Evolutionary conservation across 2,888 invertebrate genomes (phyloP).

Genomic region (Nasonovia ribisnigri): DNA sequence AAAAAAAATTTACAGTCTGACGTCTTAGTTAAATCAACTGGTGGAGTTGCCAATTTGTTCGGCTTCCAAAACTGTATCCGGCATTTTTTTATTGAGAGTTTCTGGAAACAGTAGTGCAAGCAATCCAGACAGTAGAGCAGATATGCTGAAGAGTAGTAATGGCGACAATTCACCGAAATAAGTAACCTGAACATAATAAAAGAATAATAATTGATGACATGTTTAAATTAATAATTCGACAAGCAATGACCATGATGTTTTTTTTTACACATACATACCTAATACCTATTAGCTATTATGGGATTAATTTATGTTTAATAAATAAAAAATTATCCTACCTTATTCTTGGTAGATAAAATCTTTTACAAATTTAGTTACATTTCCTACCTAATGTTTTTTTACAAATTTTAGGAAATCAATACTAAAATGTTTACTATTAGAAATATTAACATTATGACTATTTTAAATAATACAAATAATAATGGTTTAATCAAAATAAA

Average conservation of each 20-base stretch:
- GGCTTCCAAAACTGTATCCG: constrained; percentile 80
- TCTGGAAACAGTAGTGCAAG: constrained; percentile 80
- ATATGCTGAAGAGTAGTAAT: constrained; percentile 76
- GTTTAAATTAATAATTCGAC: not conserved
- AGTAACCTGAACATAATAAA: constrained; percentile 62
- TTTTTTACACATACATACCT: not conserved
- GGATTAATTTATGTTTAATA: not conserved
- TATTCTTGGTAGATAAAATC: too few relatives aligned
- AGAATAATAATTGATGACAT: not conserved
- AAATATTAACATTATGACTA: too few relatives aligned
- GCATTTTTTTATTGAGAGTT: constrained; percentile 76
- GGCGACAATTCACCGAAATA: constrained; percentile 72
- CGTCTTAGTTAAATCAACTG: not conserved
- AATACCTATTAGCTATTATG: not conserved
- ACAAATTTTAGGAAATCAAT: too few relatives aligned
- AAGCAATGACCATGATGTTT: not conserved
- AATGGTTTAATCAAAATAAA: too few relatives aligned
- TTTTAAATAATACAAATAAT: too few relatives aligned
- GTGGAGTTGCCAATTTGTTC: constrained; percentile 69
- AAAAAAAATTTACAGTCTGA: not conserved
- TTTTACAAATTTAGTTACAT: not conserved
- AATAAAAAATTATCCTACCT: too few relatives aligned
- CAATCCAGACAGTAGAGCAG: constrained; percentile 75
- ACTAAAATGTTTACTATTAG: too few relatives aligned
- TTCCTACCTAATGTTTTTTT: not conserved